These are phyloP conservation scores for Dendrocincla fuliginosa DNA, from an alignment of 2,797 vertebrate genomes.

Conservation along the genomic window DNA sequence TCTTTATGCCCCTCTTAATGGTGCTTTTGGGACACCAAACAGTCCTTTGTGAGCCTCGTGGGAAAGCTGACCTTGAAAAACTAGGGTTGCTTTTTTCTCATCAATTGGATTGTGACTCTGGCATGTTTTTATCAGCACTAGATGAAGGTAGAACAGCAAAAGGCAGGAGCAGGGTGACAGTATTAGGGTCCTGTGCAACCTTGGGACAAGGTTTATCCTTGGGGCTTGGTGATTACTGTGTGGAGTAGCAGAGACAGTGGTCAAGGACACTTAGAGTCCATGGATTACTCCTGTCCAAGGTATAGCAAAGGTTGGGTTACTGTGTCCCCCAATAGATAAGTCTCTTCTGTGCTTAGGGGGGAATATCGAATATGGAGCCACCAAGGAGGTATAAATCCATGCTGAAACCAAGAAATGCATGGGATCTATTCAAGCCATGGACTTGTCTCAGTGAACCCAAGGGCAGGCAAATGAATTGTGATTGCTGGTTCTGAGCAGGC, in stretches of 20 bases:
- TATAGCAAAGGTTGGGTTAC: not conserved
- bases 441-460: not conserved
- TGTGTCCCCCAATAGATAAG: not conserved
- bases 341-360: not conserved
- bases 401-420: not conserved
- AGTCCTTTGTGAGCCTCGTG: not conserved
- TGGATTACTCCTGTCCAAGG: not conserved
- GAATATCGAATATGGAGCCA: not conserved
- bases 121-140: not conserved
- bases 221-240: not conserved
- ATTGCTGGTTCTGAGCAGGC: slow-evolving; percentile 37
- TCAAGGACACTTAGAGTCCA: not conserved
- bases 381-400: not conserved
- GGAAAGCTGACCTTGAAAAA: not conserved
- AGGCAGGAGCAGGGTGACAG: not conserved
- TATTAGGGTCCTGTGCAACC: not conserved
- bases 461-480: not conserved
- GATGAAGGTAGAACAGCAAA: not conserved
- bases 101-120: not conserved
- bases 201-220: not conserved
- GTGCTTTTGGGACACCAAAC: not conserved
- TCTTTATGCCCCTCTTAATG: not conserved
- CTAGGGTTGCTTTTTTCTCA: not conserved
- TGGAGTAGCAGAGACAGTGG: not conserved
- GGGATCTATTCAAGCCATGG: not conserved